Evolutionary conservation across 2,888 invertebrate genomes (phyloP), one percentile per base, ranked within the genome.

Genomic region (Hymenopus coronatus): DNA sequence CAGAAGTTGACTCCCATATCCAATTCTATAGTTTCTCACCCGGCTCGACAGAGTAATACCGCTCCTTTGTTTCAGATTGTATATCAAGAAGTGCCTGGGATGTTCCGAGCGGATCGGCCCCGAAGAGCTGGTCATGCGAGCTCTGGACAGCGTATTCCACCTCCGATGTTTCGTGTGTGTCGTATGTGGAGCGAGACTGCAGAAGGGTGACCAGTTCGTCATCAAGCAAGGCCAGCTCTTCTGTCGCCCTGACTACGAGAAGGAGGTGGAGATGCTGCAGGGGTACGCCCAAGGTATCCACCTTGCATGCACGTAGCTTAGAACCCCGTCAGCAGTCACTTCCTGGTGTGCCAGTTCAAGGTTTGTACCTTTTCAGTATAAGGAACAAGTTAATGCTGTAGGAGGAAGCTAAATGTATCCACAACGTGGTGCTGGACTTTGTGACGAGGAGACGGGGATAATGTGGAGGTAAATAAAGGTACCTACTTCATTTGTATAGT

Each of bases 161-260:
- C 94, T 97, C 90, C 94, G 95, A 91, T 97, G 97, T 93, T 97
- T 97, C 93, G 95, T 95, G 87, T 97, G 97, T 92, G 96, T 96
- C 86, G 96, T 96, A 27, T 97, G 97, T 92, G 96, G 97, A 2
- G 95, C 95, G 33, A 94, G 96, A 90, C 94, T 97, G 85, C 96
- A 97, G 93, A 96, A 97, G 93, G 97, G 97, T 40, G 97, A 97
- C 92, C 96, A 97, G 92, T 97, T 96, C 93, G 96, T 97, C 91
- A 95, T 97, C 92, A 97, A 94, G 94, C 96, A 94, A 94, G 96
- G 95, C 84, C 97, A 97, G 92, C 94, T 97, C 88, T 96, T 97
- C 93, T 97, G 97, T 92, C 94, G 96, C 90, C 95, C 96, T 89
- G 97, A 97, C 94, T 97, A 96, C 93, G 97, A 97, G 92, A 96